Evolutionary conservation across 2,113 vertebrate species (phyloP).

Genomic region (Capreolus pygargus): DNA sequence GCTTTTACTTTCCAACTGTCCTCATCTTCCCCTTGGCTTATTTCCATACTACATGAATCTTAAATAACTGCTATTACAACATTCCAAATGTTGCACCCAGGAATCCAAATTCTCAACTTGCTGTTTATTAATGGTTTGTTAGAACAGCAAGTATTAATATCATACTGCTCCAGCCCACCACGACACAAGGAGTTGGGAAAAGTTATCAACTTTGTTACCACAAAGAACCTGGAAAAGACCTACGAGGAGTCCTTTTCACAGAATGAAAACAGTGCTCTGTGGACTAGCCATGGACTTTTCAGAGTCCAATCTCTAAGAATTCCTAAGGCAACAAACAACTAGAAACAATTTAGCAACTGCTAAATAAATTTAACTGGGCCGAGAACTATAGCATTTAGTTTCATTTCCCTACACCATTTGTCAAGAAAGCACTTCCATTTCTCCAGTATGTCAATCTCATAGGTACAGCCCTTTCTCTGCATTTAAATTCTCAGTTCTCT

Average conservation of each 20-base stretch:
- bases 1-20: background rate
- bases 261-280: background rate
- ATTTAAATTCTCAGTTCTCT: background rate
- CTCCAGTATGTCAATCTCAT: background rate
- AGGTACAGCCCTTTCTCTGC: background rate
- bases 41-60: background rate
- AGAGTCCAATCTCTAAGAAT: constrained; percentile 2
- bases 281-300: background rate
- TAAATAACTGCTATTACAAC: background rate
- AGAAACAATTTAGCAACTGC: background rate
- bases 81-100: background rate
- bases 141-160: background rate
- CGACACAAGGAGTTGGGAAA: background rate
- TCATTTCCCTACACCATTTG: background rate
- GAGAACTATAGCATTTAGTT: background rate
- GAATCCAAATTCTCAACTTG: background rate
- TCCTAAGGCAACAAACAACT: background rate
- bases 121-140: background rate
- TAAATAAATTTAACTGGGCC: background rate
- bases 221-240: background rate
- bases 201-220: background rate
- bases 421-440: background rate
- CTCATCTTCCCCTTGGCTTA: background rate
- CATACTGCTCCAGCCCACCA: background rate
- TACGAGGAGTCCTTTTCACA: background rate